Conservation (phyloP, 2,113 vertebrate species). For the Calyptomena viridis region DNA sequence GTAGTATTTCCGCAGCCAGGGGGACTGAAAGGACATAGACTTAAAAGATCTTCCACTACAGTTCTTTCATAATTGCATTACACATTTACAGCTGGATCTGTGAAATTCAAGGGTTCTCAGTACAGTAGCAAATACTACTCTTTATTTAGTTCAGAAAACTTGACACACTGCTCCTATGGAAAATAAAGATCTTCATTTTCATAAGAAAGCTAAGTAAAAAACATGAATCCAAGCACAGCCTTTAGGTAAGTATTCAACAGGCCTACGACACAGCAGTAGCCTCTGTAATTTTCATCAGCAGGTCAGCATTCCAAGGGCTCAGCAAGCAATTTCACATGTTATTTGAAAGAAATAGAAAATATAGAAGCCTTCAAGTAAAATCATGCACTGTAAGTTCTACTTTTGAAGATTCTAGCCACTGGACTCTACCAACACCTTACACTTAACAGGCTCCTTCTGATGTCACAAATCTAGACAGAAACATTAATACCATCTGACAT, state of each 20-base stretch:
- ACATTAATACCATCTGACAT: accelerated
- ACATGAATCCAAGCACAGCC: neutral
- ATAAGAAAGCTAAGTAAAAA: neutral
- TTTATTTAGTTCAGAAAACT: neutral
- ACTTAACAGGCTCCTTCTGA: neutral
- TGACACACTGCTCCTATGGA: neutral
- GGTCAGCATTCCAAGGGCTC: neutral
- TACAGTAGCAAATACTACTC: neutral
- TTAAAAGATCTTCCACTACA: neutral
- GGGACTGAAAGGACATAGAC: neutral
- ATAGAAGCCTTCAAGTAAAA: neutral
- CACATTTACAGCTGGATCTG: neutral
- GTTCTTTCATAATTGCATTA: neutral
- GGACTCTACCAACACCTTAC: neutral
- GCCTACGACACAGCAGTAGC: neutral
- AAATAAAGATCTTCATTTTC: neutral
- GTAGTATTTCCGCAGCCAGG: neutral
- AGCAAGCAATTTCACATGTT: neutral
- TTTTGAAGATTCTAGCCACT: neutral
- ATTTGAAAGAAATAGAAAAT: neutral
- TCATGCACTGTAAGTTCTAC: neutral
- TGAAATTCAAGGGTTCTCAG: neutral
- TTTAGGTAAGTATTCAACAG: neutral
- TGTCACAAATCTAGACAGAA: neutral
- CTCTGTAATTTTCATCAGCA: neutral